Base-by-base conservation (phyloP, 92 coral and sea anemone genomes). In the Phymanthus crucifer region DNA sequence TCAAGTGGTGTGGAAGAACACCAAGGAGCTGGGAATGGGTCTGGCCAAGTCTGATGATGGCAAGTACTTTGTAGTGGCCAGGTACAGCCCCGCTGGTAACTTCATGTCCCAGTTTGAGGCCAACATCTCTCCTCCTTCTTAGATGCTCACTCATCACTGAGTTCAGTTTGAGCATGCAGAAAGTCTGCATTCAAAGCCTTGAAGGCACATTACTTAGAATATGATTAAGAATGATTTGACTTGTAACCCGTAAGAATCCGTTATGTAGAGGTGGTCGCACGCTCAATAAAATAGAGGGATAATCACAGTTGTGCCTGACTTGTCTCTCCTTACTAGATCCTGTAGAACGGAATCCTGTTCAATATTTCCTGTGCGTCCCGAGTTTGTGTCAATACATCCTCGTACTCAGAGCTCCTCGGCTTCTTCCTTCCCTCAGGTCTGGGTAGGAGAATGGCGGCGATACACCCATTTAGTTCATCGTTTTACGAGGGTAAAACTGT, bases 51-150 rank as follows among this genome's bases (percentile, higher is more conserved):
- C 47, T 50, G 9, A 74, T 29, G 80, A 88, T 27, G 92, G 89
- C 16, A 84, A 80, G 75, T 57, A 76, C 67, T 70, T 84, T 70
- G 86, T 88, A 33, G 92, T 88, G 3, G 92, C 83, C 6, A 61
- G 92, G 32, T 88, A 88, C 74, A 69, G 89, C 19, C 92, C 92
- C 9, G 89, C 92, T 18, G 89, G 92, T 16, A 88, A 88, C 70
- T 75, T 84, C 32, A 65, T 88, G 58, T 32, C 75, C 38, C 72
- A 84, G 72, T 88, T 88, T 76, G 86, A 69, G 14, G 83, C 65
- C 14, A 88, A 88, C 65, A 88, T 88, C 6, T 58, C 75, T 0
- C 78, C 85, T 32, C 79, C 79, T 75, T 75, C 68, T 26, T 61
- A 61, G 11, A 61, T 26, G 9, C 32, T 0, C 32, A 24, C 4